Conservation (phyloP, 30 jellyfish, hydroid and myxozoan species). For the Aurelia coerulea region DNA sequence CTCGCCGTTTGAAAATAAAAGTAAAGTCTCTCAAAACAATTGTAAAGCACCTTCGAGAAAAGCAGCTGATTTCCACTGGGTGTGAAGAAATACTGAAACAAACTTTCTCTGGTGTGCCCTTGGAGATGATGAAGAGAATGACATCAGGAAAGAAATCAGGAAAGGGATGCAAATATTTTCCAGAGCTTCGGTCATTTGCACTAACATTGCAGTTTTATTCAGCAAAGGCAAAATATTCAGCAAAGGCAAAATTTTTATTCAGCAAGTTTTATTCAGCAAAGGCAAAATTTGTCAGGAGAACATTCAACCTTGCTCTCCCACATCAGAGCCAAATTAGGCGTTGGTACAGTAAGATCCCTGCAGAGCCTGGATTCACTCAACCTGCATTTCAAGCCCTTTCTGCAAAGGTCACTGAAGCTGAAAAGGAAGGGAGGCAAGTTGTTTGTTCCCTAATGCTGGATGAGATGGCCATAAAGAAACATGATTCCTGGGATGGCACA, state of each 20-base stretch:
- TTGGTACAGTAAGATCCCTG: background rate
- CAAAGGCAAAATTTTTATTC: no score
- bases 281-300: constrained; percentile 61
- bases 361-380: constrained; percentile 65
- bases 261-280: constrained; percentile 61
- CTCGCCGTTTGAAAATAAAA: background rate
- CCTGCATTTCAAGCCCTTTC: background rate
- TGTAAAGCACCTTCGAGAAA: background rate
- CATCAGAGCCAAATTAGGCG: no score
- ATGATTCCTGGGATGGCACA: no score
- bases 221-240: constrained; percentile 63
- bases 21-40: background rate
- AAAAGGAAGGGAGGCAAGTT: background rate
- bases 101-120: constrained; percentile 17
- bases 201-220: constrained; percentile 22
- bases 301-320: constrained; percentile 13
- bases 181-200: constrained; percentile 2
- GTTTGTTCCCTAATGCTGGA: no score
- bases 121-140: constrained; percentile 25
- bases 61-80: no score
- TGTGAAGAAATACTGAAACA: no score
- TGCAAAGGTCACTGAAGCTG: constrained; percentile 17
- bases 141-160: background rate
- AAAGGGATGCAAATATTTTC: no score
- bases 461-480: no score